These are phyloP conservation scores for Sturnira hondurensis DNA, from an alignment of 2,113 vertebrate genomes.

Conservation along the genomic window DNA sequence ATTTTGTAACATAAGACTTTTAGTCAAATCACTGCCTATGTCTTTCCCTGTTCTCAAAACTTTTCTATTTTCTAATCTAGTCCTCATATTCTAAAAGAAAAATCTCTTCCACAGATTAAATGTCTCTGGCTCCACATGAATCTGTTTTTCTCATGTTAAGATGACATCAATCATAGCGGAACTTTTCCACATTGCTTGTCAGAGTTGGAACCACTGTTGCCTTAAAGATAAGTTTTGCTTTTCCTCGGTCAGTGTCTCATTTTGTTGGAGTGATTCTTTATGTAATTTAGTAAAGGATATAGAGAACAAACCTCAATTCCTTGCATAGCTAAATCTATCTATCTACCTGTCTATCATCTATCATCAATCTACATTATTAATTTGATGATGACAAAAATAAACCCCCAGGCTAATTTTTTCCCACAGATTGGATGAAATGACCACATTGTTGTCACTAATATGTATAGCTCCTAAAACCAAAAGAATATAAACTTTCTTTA, in stretches of 20 bases:
- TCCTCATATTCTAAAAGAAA: background rate
- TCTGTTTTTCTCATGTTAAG: background rate
- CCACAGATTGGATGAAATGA: background rate
- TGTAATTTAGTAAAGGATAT: background rate
- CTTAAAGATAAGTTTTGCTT: background rate
- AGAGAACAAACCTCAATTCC: background rate
- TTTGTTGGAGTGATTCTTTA: background rate
- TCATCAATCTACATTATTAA: background rate
- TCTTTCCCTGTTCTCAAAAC: background rate
- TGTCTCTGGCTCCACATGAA: background rate
- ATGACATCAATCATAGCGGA: background rate
- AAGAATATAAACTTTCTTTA: background rate
- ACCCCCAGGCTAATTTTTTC: background rate
- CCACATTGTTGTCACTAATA: background rate
- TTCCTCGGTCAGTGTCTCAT: background rate
- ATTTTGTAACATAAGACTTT: background rate
- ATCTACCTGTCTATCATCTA: background rate
- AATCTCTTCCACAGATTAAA: background rate
- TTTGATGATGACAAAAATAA: background rate
- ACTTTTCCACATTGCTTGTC: background rate
- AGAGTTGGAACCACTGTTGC: background rate
- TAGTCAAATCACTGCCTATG: background rate
- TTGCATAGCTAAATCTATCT: background rate
- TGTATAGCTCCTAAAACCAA: background rate
- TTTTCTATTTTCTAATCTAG: background rate